These are phyloP conservation scores for Elysia crispata DNA, from an alignment of 2,888 invertebrate genomes.

Conservation along the genomic window DNA sequence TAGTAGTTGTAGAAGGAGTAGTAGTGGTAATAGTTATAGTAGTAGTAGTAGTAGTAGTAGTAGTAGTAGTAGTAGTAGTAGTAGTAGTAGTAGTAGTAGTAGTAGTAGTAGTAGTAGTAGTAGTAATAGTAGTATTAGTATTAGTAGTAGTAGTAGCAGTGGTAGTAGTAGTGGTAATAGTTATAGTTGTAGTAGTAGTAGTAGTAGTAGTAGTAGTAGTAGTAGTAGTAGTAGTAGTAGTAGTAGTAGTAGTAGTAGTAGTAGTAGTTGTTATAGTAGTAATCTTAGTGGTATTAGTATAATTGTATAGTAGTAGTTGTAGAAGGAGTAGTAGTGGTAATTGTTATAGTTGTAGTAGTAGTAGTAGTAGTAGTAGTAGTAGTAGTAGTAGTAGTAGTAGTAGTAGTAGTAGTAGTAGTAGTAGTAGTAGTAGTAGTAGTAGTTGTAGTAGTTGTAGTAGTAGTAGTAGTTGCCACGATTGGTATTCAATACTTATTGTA, in stretches of 20 bases:
- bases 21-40: too few relatives aligned
- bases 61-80: neutral
- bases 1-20: too few relatives aligned
- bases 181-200: too few relatives aligned
- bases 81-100: neutral
- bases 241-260: too few relatives aligned
- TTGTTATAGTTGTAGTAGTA: constrained; percentile 12
- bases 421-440: constrained; percentile 18
- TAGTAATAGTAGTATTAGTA: too few relatives aligned
- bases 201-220: too few relatives aligned
- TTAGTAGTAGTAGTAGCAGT: neutral
- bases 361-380: constrained; percentile 21
- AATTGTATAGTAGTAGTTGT: too few relatives aligned
- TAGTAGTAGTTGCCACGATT: neutral
- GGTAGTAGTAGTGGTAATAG: too few relatives aligned
- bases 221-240: too few relatives aligned
- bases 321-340: neutral
- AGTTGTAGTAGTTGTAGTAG: neutral
- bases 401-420: constrained; percentile 32
- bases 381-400: constrained; percentile 29
- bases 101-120: too few relatives aligned
- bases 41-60: neutral
- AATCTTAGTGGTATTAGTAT: neutral
- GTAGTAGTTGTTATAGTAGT: too few relatives aligned
- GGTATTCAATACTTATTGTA: neutral